Evolutionary conservation across 2,113 vertebrate genomes (phyloP).

Genomic region (Meleagris gallopavo): DNA sequence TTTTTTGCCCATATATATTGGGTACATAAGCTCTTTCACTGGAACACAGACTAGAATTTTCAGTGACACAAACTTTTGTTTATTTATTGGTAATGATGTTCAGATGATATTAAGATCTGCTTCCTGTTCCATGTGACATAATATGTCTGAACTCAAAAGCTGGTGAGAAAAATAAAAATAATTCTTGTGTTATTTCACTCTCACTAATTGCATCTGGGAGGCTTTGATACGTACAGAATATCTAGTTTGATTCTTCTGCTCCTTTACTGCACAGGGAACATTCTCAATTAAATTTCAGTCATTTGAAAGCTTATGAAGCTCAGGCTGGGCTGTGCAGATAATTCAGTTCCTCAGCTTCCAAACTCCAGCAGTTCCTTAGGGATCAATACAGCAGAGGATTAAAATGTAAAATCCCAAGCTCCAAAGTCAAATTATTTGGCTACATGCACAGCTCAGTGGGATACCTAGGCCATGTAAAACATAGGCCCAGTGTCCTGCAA

Average conservation of each 20-base stretch:
- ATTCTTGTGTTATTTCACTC: neutral
- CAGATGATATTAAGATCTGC: fast-evolving
- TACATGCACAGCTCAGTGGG: neutral
- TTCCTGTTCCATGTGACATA: neutral
- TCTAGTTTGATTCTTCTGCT: neutral
- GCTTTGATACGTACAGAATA: neutral
- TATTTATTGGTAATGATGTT: neutral
- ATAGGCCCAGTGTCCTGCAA: neutral
- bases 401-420: neutral
- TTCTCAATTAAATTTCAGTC: neutral
- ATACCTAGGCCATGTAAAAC: neutral
- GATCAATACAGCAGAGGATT: neutral
- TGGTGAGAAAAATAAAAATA: neutral
- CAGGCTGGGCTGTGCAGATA: neutral
- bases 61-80: neutral
- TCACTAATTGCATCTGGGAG: neutral
- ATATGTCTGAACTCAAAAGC: neutral
- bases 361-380: neutral
- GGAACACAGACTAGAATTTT: neutral
- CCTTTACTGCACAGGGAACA: neutral
- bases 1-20: neutral
- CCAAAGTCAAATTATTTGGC: neutral
- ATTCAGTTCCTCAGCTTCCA: neutral
- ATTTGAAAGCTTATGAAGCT: neutral
- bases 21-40: neutral